Evolutionary conservation across 2,888 invertebrate species (phyloP).

Genomic region (Eilema sororculum): DNA sequence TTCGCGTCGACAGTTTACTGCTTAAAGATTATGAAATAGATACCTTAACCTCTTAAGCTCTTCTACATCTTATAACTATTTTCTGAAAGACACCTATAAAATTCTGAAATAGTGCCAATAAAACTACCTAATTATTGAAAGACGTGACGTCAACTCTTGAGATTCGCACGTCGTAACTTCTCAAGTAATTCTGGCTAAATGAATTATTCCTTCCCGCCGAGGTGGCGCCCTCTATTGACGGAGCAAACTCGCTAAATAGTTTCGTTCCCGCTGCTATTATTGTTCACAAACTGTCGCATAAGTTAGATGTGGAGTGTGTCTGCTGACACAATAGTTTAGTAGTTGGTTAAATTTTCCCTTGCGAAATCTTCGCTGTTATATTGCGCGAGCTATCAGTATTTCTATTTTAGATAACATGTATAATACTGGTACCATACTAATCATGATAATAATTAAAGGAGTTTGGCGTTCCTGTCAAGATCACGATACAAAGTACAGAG

Average conservation of each 20-base stretch:
- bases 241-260: conserved; percentile 84
- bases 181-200: conserved; percentile 79
- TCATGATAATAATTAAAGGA: neutral
- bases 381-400: neutral
- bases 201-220: conserved; percentile 81
- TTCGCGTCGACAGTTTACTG: no score
- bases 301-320: conserved; percentile 69
- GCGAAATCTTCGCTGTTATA: conserved; percentile 39
- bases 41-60: neutral
- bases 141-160: conserved; percentile 58
- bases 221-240: conserved; percentile 83
- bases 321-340: conserved; percentile 68
- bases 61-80: neutral
- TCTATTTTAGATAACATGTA: neutral
- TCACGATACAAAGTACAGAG: neutral
- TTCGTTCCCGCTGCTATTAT: conserved; percentile 83
- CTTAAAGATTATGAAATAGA: no score
- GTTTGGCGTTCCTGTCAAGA: neutral
- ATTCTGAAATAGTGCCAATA: neutral
- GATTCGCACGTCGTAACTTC: conserved; percentile 63
- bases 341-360: conserved; percentile 51
- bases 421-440: neutral
- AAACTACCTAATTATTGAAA: conserved; percentile 7
- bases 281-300: conserved; percentile 80
- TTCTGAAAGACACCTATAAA: neutral